Percentiles rank a stretch among this genome's conserved stretches.
Conservation (phyloP, 2,888 invertebrate genomes). For the Sepioteuthis lessoniana region DNA sequence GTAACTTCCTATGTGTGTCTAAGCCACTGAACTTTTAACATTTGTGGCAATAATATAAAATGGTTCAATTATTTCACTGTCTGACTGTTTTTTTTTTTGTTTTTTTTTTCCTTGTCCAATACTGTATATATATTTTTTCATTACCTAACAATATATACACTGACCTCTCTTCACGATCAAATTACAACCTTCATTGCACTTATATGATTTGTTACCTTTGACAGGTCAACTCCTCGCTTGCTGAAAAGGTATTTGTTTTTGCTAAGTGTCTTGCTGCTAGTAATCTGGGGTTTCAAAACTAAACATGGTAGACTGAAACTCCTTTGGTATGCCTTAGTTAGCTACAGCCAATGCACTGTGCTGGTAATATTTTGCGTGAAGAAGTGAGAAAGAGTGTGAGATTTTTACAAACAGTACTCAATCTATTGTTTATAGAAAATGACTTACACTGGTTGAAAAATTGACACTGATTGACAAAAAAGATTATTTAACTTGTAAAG, state of each 20-base stretch:
- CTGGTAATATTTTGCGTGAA: neutral
- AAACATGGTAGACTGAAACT: constrained; percentile 19
- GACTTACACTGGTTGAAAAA: too few relatives aligned
- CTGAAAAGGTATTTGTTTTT: constrained; percentile 48
- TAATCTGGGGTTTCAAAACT: constrained; percentile 36
- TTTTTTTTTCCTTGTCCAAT: too few relatives aligned
- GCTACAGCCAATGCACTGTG: constrained; percentile 42
- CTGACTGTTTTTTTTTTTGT: too few relatives aligned
- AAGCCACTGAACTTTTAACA: too few relatives aligned
- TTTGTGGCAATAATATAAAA: too few relatives aligned
- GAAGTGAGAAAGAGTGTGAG: neutral
- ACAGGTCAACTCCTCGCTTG: constrained; percentile 46
- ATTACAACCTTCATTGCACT: constrained; percentile 39
- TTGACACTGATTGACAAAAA: too few relatives aligned
- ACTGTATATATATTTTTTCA: too few relatives aligned
- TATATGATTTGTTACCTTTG: constrained; percentile 41
- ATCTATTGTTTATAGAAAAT: neutral
- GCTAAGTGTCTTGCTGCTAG: constrained; percentile 45
- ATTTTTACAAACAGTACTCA: neutral
- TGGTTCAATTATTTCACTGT: too few relatives aligned
- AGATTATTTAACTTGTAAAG: too few relatives aligned
- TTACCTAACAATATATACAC: neutral
- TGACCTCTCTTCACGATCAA: neutral
- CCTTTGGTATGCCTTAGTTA: constrained; percentile 44
- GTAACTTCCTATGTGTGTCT: too few relatives aligned